Conservation (phyloP, 2,888 invertebrate genomes). For the Phania funesta region DNA sequence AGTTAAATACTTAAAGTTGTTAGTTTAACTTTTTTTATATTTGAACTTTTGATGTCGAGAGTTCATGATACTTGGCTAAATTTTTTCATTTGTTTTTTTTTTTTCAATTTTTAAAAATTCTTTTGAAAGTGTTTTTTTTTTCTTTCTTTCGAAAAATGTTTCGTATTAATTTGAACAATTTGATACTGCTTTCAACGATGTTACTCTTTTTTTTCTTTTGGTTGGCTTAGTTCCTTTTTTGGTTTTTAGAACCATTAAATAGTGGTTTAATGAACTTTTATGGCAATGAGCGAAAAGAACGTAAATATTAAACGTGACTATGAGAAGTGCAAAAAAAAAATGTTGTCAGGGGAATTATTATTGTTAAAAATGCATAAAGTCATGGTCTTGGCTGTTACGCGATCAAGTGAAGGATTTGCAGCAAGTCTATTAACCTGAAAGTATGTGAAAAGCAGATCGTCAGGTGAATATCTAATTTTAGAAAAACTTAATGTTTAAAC, state of each 20-base stretch:
- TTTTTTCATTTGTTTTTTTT: background rate
- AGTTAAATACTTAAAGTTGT: slow-evolving; percentile 17
- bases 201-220: no score
- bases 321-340: background rate
- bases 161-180: slow-evolving; percentile 4
- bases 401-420: no score
- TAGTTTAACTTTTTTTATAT: background rate
- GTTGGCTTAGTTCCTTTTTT: background rate
- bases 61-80: background rate
- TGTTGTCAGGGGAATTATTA: background rate
- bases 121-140: background rate
- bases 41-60: background rate
- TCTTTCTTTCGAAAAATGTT: background rate
- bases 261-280: slow-evolving; percentile 53
- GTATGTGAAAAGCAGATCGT: no score
- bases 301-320: background rate
- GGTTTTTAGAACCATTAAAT: slow-evolving; percentile 14
- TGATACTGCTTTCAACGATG: slow-evolving; percentile 33
- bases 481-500: no score
- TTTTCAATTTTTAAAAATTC: background rate
- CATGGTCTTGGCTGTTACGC: no score
- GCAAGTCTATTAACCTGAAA: no score
- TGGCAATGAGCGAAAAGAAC: slow-evolving; percentile 9
- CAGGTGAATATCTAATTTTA: no score
- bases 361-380: no score